phyloP scores from a whole-genome alignment of 2,888 invertebrate genomes.

The Andrena dorsata region DNA sequence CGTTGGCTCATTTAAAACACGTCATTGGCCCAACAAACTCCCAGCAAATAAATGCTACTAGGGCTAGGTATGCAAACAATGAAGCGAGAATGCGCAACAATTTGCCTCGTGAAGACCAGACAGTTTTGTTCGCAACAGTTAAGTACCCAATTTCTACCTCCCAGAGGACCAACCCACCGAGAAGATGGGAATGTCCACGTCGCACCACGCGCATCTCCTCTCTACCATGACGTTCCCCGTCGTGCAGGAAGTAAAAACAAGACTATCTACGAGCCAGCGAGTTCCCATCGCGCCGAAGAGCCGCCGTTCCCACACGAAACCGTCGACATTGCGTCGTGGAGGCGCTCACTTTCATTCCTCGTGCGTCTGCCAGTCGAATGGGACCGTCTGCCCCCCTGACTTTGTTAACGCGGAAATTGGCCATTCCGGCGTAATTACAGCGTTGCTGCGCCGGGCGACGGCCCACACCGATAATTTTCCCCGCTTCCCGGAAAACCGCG shows the following conservation, averaged over 20 bases:
- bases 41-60: no score
- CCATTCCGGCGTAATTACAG: slow-evolving; percentile 4
- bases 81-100: no score
- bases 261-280: neutral
- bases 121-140: no score
- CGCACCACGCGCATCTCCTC: no score
- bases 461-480: slow-evolving; percentile 9
- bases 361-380: neutral
- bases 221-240: neutral
- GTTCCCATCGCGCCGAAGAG: neutral
- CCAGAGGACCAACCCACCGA: no score
- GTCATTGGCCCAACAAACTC: no score
- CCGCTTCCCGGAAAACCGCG: slow-evolving; percentile 30
- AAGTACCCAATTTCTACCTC: no score
- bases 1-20: no score
- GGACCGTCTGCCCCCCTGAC: neutral
- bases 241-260: slow-evolving; percentile 15
- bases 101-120: no score
- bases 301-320: slow-evolving; percentile 15
- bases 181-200: no score
- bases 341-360: slow-evolving; percentile 32
- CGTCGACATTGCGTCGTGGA: neutral
- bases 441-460: neutral
- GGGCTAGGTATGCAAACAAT: no score
- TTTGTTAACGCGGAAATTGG: slow-evolving; percentile 5